These are phyloP conservation scores for Trematomus loennbergii DNA, from an alignment of 2,113 vertebrate species.

Conservation along the genomic window DNA sequence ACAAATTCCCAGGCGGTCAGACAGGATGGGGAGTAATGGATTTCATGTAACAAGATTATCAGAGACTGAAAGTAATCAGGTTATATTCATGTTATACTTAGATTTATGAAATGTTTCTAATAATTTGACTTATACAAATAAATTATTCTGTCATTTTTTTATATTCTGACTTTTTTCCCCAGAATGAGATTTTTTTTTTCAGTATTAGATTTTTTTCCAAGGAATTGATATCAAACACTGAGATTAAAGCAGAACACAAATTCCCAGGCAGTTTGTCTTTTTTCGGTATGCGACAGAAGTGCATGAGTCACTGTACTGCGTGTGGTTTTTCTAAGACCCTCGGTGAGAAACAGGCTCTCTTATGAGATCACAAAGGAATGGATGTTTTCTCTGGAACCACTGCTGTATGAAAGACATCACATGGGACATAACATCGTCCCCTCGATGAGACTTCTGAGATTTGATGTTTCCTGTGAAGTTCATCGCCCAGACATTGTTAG, in stretches of 20 bases:
- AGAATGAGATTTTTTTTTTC: too few relatives aligned
- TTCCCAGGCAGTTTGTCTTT: slow-evolving; percentile 25
- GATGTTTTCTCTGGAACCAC: neutral
- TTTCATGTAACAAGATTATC: too few relatives aligned
- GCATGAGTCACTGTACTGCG: slow-evolving; percentile 11
- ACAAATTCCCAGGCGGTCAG: slow-evolving; percentile 3
- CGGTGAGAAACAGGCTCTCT: slow-evolving; percentile 28
- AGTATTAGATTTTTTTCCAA: too few relatives aligned
- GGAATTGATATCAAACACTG: slow-evolving; percentile 8
- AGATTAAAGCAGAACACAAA: slow-evolving; percentile 28
- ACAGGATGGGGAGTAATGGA: too few relatives aligned
- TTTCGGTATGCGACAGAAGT: neutral
- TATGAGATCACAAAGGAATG: slow-evolving; percentile 8
- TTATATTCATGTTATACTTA: too few relatives aligned
- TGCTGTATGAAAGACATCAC: slow-evolving; percentile 7
- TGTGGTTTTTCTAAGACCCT: neutral
- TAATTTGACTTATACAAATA: too few relatives aligned
- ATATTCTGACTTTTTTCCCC: too few relatives aligned
- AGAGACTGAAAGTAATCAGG: too few relatives aligned
- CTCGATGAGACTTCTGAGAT: neutral
- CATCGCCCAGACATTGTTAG: neutral
- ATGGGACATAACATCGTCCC: slow-evolving; percentile 14
- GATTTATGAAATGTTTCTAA: too few relatives aligned
- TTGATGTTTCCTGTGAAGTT: slow-evolving; percentile 24
- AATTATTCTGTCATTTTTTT: too few relatives aligned